Evolutionary conservation across 2,888 invertebrate genomes (phyloP).

Genomic region (Mythimna albipuncta): DNA sequence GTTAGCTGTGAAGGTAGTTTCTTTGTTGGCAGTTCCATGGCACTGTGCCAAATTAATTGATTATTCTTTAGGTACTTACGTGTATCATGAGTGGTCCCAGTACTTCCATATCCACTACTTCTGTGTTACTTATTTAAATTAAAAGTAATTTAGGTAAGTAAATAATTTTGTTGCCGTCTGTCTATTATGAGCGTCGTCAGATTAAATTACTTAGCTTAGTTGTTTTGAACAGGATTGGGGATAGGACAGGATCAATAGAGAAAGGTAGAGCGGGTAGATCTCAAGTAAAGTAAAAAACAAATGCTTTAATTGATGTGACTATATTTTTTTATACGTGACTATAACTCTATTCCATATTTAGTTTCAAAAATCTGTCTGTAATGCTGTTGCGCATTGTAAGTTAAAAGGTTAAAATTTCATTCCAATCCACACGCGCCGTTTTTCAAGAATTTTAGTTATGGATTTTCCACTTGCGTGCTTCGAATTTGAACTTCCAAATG

Average conservation of each 20-base stretch:
- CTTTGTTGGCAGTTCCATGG: slow-evolving; percentile 57
- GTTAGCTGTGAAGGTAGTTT: slow-evolving; percentile 37
- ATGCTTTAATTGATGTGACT: not conserved
- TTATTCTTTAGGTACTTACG: slow-evolving; percentile 20
- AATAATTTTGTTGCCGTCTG: not conserved
- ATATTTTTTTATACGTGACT: not conserved
- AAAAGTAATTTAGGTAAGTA: not conserved
- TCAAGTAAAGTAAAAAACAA: slow-evolving; percentile 11
- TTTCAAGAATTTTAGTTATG: slow-evolving; percentile 23
- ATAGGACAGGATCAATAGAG: not conserved
- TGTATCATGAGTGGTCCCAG: not conserved
- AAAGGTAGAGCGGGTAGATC: not conserved
- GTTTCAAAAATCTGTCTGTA: slow-evolving; percentile 1
- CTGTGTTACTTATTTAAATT: slow-evolving; percentile 21
- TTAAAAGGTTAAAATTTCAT: slow-evolving; percentile 11
- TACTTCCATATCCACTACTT: not conserved
- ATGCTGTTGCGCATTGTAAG: not conserved
- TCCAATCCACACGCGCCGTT: slow-evolving; percentile 11
- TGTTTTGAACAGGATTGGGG: not conserved
- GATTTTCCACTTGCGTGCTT: slow-evolving; percentile 42
- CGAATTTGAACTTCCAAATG: slow-evolving; percentile 31
- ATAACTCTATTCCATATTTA: not conserved
- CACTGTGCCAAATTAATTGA: slow-evolving; percentile 58
- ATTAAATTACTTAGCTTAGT: not conserved
- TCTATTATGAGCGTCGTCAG: no score